Evolutionary conservation across 2,113 vertebrate species (phyloP), one percentile per base, ranked within the genome.

Genomic region (Macroglossus sobrinus): DNA sequence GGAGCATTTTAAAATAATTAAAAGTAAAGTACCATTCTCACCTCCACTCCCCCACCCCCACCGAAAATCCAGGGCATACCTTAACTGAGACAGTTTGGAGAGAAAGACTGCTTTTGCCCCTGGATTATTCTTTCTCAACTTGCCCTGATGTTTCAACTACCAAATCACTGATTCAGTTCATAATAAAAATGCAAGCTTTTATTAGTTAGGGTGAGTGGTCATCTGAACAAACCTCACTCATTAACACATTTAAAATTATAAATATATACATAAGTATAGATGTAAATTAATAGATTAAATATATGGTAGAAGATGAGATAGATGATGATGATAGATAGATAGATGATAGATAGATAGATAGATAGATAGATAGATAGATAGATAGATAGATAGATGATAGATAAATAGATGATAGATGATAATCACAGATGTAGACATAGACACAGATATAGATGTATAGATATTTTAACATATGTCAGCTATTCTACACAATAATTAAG

Each of bases 1-100:
- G 28, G 59, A 76, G 19, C 33, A 30, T 35, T 97, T 88, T 93
- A 68, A 81, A 50, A 76, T 97, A 97, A 98, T 97, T 95, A 96
- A 69, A 82, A 94, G 86, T 64, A 92, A 94, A 76, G 28, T 74
- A 59, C 22, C n/a, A 0, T 22, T 87, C 64, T 97, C 53, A 53
- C 14, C 82, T 92, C 64, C 30, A 66, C n/a, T 91, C 11, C 63
- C 16, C 61, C n/a, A n/a, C n/a, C n/a, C n/a, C n/a, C n/a, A n/a
- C n/a, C 66, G 72, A 86, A 93, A 80, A 88, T 74, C 45, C 3
- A 43, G 16, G 35, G n/a, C 9, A n/a, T 22, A 28, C 35, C 43
- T 90, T 85, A 45, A 47, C 28, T 75, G n/a, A 89, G 38, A 75
- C 1, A 3, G 61, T 61, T 71, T 66, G 24, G n/a, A 88, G 38